These are phyloP conservation scores for Euplagia quadripunctaria DNA, from an alignment of 2,888 invertebrate species.

Conservation along the genomic window DNA sequence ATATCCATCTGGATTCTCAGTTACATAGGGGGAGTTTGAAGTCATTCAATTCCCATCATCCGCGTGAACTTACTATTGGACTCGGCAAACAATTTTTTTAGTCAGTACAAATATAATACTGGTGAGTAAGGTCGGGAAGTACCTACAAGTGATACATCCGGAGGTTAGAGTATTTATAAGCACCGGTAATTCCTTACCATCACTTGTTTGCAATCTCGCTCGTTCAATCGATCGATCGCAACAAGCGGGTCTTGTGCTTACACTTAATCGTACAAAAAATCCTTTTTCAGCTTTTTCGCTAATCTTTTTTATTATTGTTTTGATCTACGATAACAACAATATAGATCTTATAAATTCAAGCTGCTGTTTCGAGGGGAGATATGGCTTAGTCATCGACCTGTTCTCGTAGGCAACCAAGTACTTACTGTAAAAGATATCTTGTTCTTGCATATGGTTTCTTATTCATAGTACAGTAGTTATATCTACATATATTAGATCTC, in stretches of 20 bases:
- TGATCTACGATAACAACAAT: neutral
- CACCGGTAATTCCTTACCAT: neutral
- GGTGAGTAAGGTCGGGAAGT: too few relatives aligned
- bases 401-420: neutral
- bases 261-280: neutral
- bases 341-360: neutral
- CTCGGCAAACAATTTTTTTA: neutral
- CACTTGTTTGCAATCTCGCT: neutral
- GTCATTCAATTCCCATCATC: neutral
- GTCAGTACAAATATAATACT: too few relatives aligned
- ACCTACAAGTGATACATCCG: neutral
- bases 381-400: neutral
- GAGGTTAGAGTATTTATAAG: neutral
- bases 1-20: conserved; percentile 49
- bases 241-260: neutral
- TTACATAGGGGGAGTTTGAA: neutral
- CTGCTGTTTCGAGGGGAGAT: neutral
- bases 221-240: neutral
- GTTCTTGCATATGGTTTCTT: neutral
- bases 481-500: too few relatives aligned
- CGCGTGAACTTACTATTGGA: neutral
- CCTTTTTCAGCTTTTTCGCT: too few relatives aligned
- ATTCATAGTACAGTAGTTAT: too few relatives aligned
- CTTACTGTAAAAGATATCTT: neutral
- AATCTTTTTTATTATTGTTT: neutral